phyloP scores from a whole-genome alignment of 2,888 invertebrate species.

The Mayetiola destructor region DNA sequence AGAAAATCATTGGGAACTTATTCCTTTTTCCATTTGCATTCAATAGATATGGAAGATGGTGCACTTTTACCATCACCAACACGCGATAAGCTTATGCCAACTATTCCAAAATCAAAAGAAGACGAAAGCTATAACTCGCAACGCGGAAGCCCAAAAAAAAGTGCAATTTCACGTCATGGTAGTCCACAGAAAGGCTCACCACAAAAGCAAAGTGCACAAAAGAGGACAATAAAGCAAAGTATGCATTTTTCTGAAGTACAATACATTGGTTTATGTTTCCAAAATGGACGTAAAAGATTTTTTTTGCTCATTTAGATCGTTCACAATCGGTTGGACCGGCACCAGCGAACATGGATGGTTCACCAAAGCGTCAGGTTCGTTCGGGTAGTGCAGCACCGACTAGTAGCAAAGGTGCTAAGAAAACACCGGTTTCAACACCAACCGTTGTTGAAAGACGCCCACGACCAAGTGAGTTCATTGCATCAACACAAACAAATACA shows the following conservation, averaged over 20 bases:
- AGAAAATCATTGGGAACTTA: not conserved
- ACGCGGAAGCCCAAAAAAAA: slow-evolving; percentile 35
- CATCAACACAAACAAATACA: not conserved
- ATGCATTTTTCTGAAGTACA: no score
- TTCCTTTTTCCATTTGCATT: not conserved
- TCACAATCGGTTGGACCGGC: slow-evolving; percentile 57
- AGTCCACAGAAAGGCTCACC: slow-evolving; percentile 40
- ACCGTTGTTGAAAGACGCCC: slow-evolving; percentile 42
- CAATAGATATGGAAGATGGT: slow-evolving; percentile 47
- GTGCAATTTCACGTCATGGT: slow-evolving; percentile 33
- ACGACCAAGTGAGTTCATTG: slow-evolving; percentile 51
- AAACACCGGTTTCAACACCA: slow-evolving; percentile 42
- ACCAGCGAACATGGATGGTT: slow-evolving; percentile 46
- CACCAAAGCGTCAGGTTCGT: slow-evolving; percentile 54
- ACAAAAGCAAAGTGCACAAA: slow-evolving; percentile 43
- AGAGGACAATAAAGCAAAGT: slow-evolving; percentile 36
- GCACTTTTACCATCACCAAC: slow-evolving; percentile 54
- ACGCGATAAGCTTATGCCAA: slow-evolving; percentile 55
- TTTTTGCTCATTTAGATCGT: slow-evolving; percentile 34
- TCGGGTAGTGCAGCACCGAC: slow-evolving; percentile 37
- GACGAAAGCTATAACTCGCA: slow-evolving; percentile 29
- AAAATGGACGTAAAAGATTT: not conserved
- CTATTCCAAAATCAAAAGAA: slow-evolving; percentile 37
- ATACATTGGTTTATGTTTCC: slow-evolving; percentile 20
- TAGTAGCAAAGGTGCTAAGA: slow-evolving; percentile 43